Evolutionary conservation across 2,797 vertebrate genomes (phyloP), one percentile per base, ranked within the genome.

Genomic region (Garrulus glandarius): DNA sequence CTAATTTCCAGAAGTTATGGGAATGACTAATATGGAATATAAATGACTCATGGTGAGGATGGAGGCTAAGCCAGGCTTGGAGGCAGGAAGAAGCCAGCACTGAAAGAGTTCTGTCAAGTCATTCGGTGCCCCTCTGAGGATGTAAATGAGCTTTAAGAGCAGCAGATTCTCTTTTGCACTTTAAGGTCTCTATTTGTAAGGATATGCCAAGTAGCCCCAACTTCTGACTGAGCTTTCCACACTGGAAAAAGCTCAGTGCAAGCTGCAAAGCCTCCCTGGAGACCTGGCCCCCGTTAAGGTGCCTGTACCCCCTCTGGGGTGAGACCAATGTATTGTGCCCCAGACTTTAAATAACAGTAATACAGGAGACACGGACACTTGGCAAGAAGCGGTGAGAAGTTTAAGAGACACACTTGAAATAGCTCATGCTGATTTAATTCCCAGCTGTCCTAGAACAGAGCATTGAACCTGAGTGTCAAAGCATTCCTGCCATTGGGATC

Each of bases 341-440:
- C 29, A 32, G 60, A 39, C 29, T 59, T 71, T 16, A 60, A 90
- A 36, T 9, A 50, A 56, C 41, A 53, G 4, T 11, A 76, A 49
- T 1, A 36, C 4, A 46, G 50, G 53, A 67, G 30, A 32, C 18
- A 17, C 0, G 6, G 80, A 30, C 34, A 27, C 18, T 32, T n/a
- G 60, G 29, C 49, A 11, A 64, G 30, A 89, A 78, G 61, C 0
- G 4, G 27, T 17, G 67, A 69, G 70, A 34, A 52, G 47, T 88
- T 76, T 59, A 23, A 64, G 65, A 85, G 37, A 52, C 44, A 21
- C 19, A 23, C 29, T 90, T 68, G 18, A 75, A 86, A 65, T 1
- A 77, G 55, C 63, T 82, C 78, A 11, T 4, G 52, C 32, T 79
- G 83, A 80, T 87, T 87, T 84, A 91, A 91, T 46, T 83, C 56